Base-by-base conservation (phyloP, 2,888 invertebrate species). In the Petrolisthes manimaculis region DNA sequence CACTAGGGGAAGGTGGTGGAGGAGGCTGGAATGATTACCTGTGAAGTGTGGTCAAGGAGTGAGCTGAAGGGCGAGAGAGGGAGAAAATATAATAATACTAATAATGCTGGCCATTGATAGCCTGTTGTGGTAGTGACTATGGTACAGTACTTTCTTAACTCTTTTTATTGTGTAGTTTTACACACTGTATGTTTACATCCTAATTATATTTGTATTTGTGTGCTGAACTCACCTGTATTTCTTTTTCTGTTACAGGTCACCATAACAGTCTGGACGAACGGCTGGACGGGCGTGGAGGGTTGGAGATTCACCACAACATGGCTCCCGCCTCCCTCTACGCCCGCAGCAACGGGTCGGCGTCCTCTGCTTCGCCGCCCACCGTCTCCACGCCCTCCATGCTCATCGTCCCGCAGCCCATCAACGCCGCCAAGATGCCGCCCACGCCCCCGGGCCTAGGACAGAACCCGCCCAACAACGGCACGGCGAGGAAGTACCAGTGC, bases 331-430 rank as follows among this genome's bases (percentile, higher is more conserved):
- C 89, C 74, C 89, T 90, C 85, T 90, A 90, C 87, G 89, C 89
- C 87, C 84, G 90, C 54, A 90, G 90, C 74, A 90, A 90, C 80
- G 90, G 90, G 55, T 90, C 90, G 53, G 89, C 90, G 78, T 89
- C 90, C 5, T 90, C 90, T 21, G 84, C 87, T 9, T 90, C 90
- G 24, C 90, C 90, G 71, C 90, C 90, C 78, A 89, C 90, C 37
- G 90, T 90, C 69, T 90, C 90, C 56, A 90, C 90, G 83, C 90
- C 90, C 78, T 90, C 90, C 83, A 91, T 91, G 91, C 88, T 91
- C 79, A 88, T 91, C 82, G 91, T 90, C 77, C 91, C 91, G 14
- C 91, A 90, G 84, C 90, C 91, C 85, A 90, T 91, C 83, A 88
- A 89, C 85, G 90, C 90, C 55, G 89, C 89, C 84, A 91, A 91